A percentile compares a stretch with the other conserved stretches of the same genome.
Evolutionary conservation across 2,888 invertebrate species (phyloP).

Genomic region (Ormyrus nitidulus): DNA sequence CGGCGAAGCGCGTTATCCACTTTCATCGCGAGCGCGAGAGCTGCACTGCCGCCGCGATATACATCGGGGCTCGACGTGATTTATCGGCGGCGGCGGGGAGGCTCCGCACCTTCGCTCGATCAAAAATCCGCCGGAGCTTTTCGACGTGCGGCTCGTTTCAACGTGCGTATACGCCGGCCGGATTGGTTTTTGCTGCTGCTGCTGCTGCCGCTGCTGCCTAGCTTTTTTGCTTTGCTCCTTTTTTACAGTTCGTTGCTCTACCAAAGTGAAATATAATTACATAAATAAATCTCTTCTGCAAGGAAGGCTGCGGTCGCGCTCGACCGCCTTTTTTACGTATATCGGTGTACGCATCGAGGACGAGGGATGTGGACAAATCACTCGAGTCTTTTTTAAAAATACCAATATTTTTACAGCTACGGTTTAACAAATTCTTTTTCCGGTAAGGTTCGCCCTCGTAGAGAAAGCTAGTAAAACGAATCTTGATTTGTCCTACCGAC

Average conservation of each 20-base stretch:
- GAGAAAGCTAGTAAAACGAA: background rate
- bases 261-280: conserved; percentile 66
- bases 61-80: conserved; percentile 45
- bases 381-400: conserved; percentile 8
- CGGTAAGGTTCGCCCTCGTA: background rate
- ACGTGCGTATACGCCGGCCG: conserved; percentile 66
- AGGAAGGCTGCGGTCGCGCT: conserved; percentile 70
- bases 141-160: conserved; percentile 61
- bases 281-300: conserved; percentile 73
- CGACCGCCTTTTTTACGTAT: conserved; percentile 73
- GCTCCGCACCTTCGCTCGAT: conserved; percentile 56
- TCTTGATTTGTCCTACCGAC: conserved; percentile 39
- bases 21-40: conserved; percentile 54
- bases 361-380: conserved; percentile 34
- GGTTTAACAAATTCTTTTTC: background rate
- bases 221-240: background rate
- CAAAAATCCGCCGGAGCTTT: conserved; percentile 60
- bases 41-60: conserved; percentile 27
- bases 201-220: background rate
- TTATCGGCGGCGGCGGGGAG: conserved; percentile 45
- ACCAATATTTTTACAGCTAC: conserved; percentile 22
- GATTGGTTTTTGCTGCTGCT: conserved; percentile 17
- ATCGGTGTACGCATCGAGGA: conserved; percentile 64
- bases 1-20: conserved; percentile 57
- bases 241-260: conserved; percentile 66